Evolutionary conservation across 1,140 invertebrate genomes (phyloP), one percentile per base, ranked within the genome.

Genomic region (Drosophila triauraria): DNA sequence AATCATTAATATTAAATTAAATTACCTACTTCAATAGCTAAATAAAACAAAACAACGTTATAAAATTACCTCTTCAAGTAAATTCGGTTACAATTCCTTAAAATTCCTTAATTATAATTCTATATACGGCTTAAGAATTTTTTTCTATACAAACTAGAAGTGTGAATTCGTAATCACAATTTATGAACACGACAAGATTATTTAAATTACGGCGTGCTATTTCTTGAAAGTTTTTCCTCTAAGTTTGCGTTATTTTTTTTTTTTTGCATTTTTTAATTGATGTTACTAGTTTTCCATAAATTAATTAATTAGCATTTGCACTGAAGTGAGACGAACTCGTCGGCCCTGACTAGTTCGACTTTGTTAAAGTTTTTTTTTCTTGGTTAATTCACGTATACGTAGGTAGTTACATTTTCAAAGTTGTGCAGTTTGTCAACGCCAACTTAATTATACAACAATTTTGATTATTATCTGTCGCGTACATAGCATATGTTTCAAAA

Each of bases 251-350:
- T 13, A 13, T 25, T 44, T 9, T 35, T 10, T 20, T 50, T 30
- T 23, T 13, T 42, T 53, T 43, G 42, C 58, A 50, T 65, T 27
- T 27, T 40, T 62, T 70, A 80, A 76, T 76, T 77, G 62, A 67
- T 51, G 48, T 60, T 38, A 27, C 54, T 64, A 61, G 67, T 50
- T 78, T 68, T 78, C 61, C n/a, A 40, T 63, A 82, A 82, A 87
- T 87, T 72, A 72, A 87, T 76, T 62, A 86, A 83, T 87, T 86
- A 87, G 59, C 83, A 87, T 80, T 77, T 87, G 48, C 83, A 78
- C 53, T 68, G 51, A 72, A 62, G 70, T 72, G 83, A 44, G 65
- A 68, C 69, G 62, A 50, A 46, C 67, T 32, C 48, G 17, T 10
- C 54, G 79, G 60, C 82, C 82, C 79, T 87, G 75, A 62, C 54